A percentile compares a stretch with the other conserved stretches of the same genome.
Evolutionary conservation across 2,797 vertebrate species (phyloP).

Genomic region (Chelon labrosus): DNA sequence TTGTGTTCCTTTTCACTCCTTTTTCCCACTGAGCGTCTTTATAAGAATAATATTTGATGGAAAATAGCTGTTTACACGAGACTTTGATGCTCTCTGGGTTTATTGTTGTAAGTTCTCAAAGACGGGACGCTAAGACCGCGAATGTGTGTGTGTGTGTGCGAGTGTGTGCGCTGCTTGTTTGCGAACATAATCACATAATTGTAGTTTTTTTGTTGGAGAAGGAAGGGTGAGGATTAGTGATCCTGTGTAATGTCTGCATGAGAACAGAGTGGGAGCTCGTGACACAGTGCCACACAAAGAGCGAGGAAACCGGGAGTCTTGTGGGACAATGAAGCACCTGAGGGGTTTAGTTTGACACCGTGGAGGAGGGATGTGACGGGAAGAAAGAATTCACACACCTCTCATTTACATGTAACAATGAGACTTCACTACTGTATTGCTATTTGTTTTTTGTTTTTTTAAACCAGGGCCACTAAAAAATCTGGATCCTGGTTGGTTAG

Average conservation of each 20-base stretch:
- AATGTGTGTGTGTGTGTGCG: conserved; percentile 33
- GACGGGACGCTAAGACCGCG: conserved; percentile 50
- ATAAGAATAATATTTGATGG: conserved; percentile 46
- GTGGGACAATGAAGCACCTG: conserved; percentile 67
- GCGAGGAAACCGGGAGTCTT: conserved; percentile 50
- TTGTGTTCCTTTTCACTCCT: conserved; percentile 19
- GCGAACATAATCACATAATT: conserved; percentile 78
- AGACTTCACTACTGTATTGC: conserved; percentile 21
- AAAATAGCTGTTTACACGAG: conserved; percentile 70
- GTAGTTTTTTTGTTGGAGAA: conserved; percentile 67
- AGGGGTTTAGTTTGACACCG: conserved; percentile 34
- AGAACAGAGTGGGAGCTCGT: conserved; percentile 65
- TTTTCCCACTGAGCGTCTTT: conserved; percentile 60
- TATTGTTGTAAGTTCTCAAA: conserved; percentile 65
- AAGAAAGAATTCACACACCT: conserved; percentile 53
- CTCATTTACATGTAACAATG: conserved; percentile 16
- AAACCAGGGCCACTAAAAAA: background rate
- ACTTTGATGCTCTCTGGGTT: conserved; percentile 63
- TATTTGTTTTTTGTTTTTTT: background rate
- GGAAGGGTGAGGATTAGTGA: conserved; percentile 80
- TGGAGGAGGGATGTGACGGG: conserved; percentile 30
- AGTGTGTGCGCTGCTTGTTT: conserved; percentile 61
- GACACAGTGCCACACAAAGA: conserved; percentile 72
- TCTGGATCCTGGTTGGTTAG: background rate
- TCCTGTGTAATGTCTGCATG: conserved; percentile 66